Conservation (phyloP, 2,113 vertebrate genomes). For the Mola mola region DNA sequence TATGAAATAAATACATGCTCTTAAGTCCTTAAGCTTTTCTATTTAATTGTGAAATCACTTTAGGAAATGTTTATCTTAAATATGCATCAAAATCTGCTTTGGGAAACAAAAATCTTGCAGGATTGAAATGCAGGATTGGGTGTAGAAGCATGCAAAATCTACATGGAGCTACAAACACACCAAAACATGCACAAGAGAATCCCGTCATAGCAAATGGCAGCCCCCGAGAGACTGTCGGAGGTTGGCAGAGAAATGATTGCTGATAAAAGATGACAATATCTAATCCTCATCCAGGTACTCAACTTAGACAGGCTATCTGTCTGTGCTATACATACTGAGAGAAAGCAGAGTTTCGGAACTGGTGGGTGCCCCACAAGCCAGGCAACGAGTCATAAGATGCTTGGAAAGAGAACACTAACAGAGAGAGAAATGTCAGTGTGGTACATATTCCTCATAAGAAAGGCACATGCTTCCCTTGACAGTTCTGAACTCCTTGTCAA, state of each 20-base stretch:
- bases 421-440: constrained; percentile 28
- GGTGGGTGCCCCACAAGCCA: constrained; percentile 25
- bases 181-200: constrained; percentile 3
- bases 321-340: constrained; percentile 40
- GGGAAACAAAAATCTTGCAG: constrained; percentile 17
- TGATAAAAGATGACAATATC: constrained; percentile 71
- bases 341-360: constrained; percentile 26
- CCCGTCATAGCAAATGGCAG: constrained; percentile 50
- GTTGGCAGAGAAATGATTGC: constrained; percentile 47
- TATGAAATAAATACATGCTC: constrained; percentile 19
- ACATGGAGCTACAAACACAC: constrained; percentile 15
- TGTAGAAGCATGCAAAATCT: constrained; percentile 25
- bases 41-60: constrained; percentile 31
- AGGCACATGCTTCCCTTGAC: constrained; percentile 20
- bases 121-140: constrained; percentile 17
- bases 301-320: constrained; percentile 40
- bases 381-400: constrained; percentile 18
- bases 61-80: constrained; percentile 23
- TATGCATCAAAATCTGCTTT: constrained; percentile 30
- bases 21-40: no score
- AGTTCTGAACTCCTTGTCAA: constrained; percentile 22
- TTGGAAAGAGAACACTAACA: constrained; percentile 21
- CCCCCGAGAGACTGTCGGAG: constrained; percentile 59
- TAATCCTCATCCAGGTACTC: constrained; percentile 58
- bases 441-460: constrained; percentile 14